A percentile compares a stretch with the other conserved stretches of the same genome.
Conservation (phyloP, 1,140 invertebrate genomes). For the Tetramorium parvispinum region DNA sequence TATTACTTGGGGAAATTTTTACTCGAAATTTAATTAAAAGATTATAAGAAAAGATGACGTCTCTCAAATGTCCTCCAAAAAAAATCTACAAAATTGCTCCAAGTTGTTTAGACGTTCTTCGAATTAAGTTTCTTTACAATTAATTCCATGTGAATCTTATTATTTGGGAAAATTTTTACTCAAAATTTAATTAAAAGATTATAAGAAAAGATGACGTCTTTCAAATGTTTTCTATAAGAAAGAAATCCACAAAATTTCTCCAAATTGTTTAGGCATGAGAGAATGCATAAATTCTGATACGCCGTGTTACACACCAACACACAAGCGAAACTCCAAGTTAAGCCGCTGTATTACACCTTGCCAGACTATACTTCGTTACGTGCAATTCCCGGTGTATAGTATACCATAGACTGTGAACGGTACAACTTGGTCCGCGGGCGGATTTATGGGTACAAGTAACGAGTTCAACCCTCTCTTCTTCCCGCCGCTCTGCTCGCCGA, state of each 20-base stretch:
- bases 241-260: neutral
- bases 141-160: neutral
- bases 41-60: too few species aligned
- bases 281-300: constrained; percentile 17
- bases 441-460: constrained; percentile 58
- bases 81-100: neutral
- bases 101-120: neutral
- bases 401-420: constrained; percentile 19
- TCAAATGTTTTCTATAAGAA: neutral
- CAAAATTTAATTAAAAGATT: neutral
- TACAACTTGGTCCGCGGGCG: constrained; percentile 46
- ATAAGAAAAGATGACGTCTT: neutral
- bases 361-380: constrained; percentile 47
- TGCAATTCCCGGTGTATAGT: constrained; percentile 46
- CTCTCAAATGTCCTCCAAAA: neutral
- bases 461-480: constrained; percentile 28
- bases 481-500: neutral
- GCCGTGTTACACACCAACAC: constrained; percentile 6
- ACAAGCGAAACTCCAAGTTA: constrained; percentile 25
- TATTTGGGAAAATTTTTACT: neutral
- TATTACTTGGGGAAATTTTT: neutral
- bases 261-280: neutral
- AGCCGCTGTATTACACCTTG: constrained; percentile 26
- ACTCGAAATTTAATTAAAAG: neutral
- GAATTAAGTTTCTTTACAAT: neutral